Conservation (phyloP, 2,888 invertebrate species). For the Drosophila algonquin region DNA sequence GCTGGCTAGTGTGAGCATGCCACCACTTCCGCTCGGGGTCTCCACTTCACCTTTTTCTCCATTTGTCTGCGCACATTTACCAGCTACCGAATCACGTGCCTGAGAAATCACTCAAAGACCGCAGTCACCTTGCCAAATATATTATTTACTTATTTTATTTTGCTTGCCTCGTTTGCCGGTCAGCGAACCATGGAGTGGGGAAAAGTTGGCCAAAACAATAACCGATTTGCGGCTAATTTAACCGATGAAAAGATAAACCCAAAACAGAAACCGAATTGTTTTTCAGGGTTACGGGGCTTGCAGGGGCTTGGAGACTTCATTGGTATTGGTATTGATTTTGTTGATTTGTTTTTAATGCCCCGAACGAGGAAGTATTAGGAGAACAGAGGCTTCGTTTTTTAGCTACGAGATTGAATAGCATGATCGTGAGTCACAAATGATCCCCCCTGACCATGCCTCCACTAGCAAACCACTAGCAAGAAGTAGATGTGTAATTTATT, state of each 20-base stretch:
- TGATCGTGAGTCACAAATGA: not conserved
- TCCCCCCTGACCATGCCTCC: not conserved
- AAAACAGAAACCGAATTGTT: slow-evolving; percentile 31
- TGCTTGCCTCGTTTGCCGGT: slow-evolving; percentile 40
- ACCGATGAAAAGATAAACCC: slow-evolving; percentile 36
- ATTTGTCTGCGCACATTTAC: slow-evolving; percentile 26
- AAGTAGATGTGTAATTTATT: slow-evolving; percentile 1
- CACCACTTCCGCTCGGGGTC: not conserved
- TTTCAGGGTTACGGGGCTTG: slow-evolving; percentile 26
- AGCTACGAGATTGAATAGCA: not conserved
- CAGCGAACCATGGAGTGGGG: slow-evolving; percentile 26
- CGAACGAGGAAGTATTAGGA: slow-evolving; percentile 34
- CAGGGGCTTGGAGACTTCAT: slow-evolving; percentile 1
- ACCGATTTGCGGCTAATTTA: slow-evolving; percentile 35
- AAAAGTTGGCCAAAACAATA: slow-evolving; percentile 34
- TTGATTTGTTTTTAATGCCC: slow-evolving; percentile 42
- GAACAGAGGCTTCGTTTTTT: not conserved
- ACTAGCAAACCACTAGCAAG: not conserved
- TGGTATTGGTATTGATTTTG: slow-evolving; percentile 37
- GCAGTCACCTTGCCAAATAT: slow-evolving; percentile 40
- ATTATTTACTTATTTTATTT: slow-evolving; percentile 23
- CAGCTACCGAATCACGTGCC: slow-evolving; percentile 44
- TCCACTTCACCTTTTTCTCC: not conserved
- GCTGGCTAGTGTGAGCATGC: not conserved
- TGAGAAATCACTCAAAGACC: slow-evolving; percentile 31